Conservation (phyloP, 2,797 vertebrate genomes). For the Cyclopterus lumpus region DNA sequence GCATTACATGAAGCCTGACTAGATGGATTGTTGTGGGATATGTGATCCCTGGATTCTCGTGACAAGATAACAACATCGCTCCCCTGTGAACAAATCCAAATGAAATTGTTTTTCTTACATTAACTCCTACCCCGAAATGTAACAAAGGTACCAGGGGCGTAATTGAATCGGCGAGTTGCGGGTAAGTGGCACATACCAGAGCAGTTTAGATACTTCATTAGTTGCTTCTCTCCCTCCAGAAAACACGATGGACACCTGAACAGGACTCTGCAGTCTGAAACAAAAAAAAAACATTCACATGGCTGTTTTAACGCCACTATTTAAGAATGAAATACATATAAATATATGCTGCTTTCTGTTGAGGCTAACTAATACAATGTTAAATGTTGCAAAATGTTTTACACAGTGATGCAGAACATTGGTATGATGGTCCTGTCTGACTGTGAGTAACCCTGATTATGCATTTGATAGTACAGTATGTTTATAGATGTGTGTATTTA, state of each 20-base stretch:
- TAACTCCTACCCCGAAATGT: background rate
- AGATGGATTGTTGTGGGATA: background rate
- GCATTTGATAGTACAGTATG: background rate
- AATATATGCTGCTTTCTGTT: background rate
- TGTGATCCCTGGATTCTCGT: background rate
- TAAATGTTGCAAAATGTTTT: background rate
- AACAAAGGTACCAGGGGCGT: background rate
- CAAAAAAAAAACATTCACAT: slow-evolving; percentile 8
- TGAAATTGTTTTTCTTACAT: background rate
- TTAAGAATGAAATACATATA: background rate
- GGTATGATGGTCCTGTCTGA: background rate
- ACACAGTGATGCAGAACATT: background rate
- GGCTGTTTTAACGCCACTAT: background rate
- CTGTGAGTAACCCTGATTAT: background rate
- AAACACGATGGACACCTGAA: slow-evolving; percentile 57
- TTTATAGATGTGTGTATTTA: background rate
- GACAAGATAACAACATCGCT: background rate
- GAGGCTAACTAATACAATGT: background rate
- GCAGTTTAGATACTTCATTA: slow-evolving; percentile 46
- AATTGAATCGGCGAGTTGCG: background rate
- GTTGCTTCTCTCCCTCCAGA: slow-evolving; percentile 27
- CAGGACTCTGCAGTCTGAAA: slow-evolving; percentile 66
- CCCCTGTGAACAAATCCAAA: background rate
- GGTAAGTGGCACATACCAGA: slow-evolving; percentile 67
- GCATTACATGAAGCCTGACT: background rate